Percentiles rank a stretch among this genome's conserved stretches.
Evolutionary conservation across 2,113 vertebrate species (phyloP).

Genomic region (Silurus glanis): DNA sequence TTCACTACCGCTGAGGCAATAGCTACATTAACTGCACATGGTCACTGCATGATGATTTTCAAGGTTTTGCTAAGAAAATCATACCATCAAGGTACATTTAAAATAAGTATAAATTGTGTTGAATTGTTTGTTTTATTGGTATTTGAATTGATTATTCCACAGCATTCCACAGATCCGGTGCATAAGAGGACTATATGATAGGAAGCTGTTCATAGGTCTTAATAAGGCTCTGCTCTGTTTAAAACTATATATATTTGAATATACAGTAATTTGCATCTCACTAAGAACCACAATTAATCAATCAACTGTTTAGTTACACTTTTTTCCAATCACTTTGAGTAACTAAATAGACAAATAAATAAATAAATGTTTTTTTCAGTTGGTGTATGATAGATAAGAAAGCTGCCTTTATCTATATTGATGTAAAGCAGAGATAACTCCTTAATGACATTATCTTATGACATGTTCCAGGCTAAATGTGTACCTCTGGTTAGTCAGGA

Average conservation of each 20-base stretch:
- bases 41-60: not conserved
- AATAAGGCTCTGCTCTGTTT: not conserved
- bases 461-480: not conserved
- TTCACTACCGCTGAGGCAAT: constrained; percentile 13
- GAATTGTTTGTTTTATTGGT: not conserved
- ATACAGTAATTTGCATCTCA: not conserved
- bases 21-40: constrained; percentile 21
- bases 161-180: not conserved
- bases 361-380: not conserved
- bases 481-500: not conserved
- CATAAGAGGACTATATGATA: not conserved
- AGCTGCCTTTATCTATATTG: not conserved
- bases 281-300: not conserved
- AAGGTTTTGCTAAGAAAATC: not conserved
- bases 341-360: not conserved
- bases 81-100: not conserved
- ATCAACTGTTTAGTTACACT: not conserved
- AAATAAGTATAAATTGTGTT: not conserved
- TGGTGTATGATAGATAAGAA: not conserved
- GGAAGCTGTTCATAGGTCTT: not conserved
- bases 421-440: not conserved
- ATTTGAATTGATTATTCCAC: not conserved
- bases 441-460: not conserved
- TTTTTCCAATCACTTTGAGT: not conserved
- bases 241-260: not conserved